Evolutionary conservation across 1,140 invertebrate genomes (phyloP), one percentile per base, ranked within the genome.

Genomic region (Neocloeon triangulifer): DNA sequence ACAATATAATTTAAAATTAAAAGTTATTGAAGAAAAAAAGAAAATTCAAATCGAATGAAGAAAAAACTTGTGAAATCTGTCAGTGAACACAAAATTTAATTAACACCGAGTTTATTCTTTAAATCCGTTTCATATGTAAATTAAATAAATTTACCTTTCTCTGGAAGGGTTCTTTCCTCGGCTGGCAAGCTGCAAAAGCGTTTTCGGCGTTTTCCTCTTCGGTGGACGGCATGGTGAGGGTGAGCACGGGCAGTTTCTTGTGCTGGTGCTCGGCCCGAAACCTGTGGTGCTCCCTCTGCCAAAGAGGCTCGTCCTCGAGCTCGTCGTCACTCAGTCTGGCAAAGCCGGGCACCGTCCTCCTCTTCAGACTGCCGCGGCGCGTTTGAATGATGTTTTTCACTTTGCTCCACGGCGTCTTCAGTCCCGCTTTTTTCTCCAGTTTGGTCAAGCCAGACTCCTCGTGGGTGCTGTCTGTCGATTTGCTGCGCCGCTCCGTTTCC

Each of bases 371-470:
- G 30, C 71, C 70, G 32, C 62, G 56, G 23, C 67, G 52, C 0
- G 68, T 66, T 43, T 73, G 66, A 35, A 76, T 70, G 17, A 75
- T 74, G 39, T 69, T 66, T 39, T 69, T 65, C 47, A 74, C 66
- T 45, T 70, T 69, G 1, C 62, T 64, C 69, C 71, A 73, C 0
- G 69, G 62, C 20, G 64, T 71, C 48, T 62, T 62, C 43, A 58
- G 56, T 1, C 54, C 47, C 37, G 61, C 61, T n/a, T n/a, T n/a
- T n/a, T n/a, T n/a, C n/a, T n/a, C n/a, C n/a, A n/a, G n/a, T n/a
- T n/a, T n/a, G n/a, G n/a, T n/a, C 19, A 12, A 26, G 15, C 25
- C n/a, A n/a, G 25, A n/a, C n/a, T n/a, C n/a, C n/a, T n/a, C n/a
- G n/a, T n/a, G n/a, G 12, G 41, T 36, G 20, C 37, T 40, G 18